Evolutionary conservation across 2,888 invertebrate species (phyloP).

Genomic region (Piscicola geometra): DNA sequence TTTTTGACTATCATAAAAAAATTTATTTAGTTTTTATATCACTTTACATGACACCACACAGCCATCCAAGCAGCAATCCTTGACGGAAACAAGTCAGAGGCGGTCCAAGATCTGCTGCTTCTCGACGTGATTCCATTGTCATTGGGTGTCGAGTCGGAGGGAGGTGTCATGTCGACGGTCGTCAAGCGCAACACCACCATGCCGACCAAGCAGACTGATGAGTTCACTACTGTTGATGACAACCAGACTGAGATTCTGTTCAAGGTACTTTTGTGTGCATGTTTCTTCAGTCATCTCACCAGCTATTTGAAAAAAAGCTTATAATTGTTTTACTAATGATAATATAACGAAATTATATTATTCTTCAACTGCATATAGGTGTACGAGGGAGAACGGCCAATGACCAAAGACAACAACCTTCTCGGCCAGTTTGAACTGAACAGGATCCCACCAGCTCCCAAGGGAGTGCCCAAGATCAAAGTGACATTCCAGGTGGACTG

Average conservation of each 20-base stretch:
- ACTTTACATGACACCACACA: neutral
- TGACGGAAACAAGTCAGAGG: neutral
- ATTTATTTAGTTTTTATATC: neutral
- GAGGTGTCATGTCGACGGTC: conserved; percentile 8
- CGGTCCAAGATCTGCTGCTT: conserved; percentile 2
- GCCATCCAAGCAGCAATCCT: conserved; percentile 34
- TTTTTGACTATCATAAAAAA: no score
- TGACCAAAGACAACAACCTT: conserved; percentile 7
- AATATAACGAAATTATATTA: no score
- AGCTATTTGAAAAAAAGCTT: no score
- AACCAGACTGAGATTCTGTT: neutral
- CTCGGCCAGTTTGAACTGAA: conserved; percentile 5
- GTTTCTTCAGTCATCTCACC: no score
- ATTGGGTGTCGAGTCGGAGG: neutral
- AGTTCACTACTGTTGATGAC: conserved; percentile 39
- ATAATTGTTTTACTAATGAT: no score
- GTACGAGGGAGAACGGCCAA: conserved; percentile 6
- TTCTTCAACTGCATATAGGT: no score
- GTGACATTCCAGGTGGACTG: neutral
- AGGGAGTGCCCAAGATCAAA: neutral
- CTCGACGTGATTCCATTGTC: neutral
- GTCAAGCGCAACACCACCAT: conserved; percentile 12
- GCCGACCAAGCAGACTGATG: conserved; percentile 45
- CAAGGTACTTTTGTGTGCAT: neutral
- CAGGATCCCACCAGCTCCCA: conserved; percentile 7